Conservation (phyloP, 2,888 invertebrate genomes). For the Anticlea derivata region DNA sequence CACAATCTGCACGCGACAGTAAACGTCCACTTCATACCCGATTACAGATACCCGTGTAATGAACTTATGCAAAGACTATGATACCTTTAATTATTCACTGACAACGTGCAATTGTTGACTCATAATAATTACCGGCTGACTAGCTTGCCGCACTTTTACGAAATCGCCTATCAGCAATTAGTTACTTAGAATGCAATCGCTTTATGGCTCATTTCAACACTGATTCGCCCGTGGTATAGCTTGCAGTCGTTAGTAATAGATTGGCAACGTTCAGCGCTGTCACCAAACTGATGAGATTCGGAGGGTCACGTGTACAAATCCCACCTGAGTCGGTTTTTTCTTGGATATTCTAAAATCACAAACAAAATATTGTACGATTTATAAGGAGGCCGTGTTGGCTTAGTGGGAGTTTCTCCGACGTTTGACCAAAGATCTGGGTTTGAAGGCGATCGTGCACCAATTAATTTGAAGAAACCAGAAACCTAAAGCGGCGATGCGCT, state of each 20-base stretch:
- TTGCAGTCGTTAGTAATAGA: constrained; percentile 12
- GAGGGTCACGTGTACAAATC: too few relatives aligned
- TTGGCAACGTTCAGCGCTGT: too few relatives aligned
- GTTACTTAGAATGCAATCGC: constrained; percentile 45
- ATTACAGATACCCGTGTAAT: constrained; percentile 47
- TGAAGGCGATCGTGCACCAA: too few relatives aligned
- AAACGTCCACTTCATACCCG: constrained; percentile 41
- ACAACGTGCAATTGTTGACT: constrained; percentile 68
- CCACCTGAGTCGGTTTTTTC: too few relatives aligned
- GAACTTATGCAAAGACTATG: constrained; percentile 62
- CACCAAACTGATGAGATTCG: too few relatives aligned
- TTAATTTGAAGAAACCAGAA: too few relatives aligned
- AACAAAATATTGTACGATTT: too few relatives aligned
- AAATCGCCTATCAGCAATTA: constrained; percentile 53
- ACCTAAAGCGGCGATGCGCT: too few relatives aligned
- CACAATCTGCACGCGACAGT: constrained; percentile 47
- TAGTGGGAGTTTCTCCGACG: too few relatives aligned
- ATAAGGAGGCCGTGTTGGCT: too few relatives aligned
- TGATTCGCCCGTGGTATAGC: constrained; percentile 30
- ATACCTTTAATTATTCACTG: constrained; percentile 70
- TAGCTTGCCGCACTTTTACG: constrained; percentile 49
- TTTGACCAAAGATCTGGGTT: too few relatives aligned
- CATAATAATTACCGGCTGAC: constrained; percentile 48
- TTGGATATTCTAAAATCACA: too few relatives aligned
- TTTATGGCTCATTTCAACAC: constrained; percentile 41